Evolutionary conservation across 2,797 vertebrate genomes (phyloP).

Genomic region (Simalia tracyae): DNA sequence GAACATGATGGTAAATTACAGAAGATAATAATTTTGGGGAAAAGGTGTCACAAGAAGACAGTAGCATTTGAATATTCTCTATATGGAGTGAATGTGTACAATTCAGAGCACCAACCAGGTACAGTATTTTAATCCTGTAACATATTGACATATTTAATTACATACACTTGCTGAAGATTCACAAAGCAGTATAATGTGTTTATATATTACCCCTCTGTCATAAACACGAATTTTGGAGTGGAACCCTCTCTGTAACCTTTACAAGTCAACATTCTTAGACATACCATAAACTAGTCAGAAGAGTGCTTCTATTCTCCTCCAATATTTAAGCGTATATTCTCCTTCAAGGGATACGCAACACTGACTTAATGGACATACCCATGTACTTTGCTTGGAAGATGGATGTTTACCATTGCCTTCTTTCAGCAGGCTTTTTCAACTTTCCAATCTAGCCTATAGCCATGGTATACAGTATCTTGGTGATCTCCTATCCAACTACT

Average conservation of each 20-base stretch:
- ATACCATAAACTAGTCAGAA: not conserved
- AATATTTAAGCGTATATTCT: not conserved
- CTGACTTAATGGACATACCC: not conserved
- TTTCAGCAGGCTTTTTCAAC: not conserved
- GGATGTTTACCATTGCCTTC: not conserved
- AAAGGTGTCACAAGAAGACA: not conserved
- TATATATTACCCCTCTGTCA: not conserved
- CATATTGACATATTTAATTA: not conserved
- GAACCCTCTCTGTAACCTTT: not conserved
- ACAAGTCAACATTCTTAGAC: not conserved
- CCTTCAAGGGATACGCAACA: not conserved
- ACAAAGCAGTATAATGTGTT: not conserved
- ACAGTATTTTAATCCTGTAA: not conserved
- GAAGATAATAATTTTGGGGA: not conserved
- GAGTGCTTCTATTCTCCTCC: not conserved
- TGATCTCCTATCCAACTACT: not conserved
- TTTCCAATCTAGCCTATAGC: not conserved
- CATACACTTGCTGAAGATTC: not conserved
- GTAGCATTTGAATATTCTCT: not conserved
- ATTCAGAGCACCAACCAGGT: not conserved
- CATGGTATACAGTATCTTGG: not conserved
- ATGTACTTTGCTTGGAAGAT: not conserved
- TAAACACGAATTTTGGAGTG: not conserved
- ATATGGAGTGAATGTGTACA: not conserved
- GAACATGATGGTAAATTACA: constrained; percentile 1